phyloP scores from a whole-genome alignment of 2,888 invertebrate genomes.

The Heliothis peltigera region DNA sequence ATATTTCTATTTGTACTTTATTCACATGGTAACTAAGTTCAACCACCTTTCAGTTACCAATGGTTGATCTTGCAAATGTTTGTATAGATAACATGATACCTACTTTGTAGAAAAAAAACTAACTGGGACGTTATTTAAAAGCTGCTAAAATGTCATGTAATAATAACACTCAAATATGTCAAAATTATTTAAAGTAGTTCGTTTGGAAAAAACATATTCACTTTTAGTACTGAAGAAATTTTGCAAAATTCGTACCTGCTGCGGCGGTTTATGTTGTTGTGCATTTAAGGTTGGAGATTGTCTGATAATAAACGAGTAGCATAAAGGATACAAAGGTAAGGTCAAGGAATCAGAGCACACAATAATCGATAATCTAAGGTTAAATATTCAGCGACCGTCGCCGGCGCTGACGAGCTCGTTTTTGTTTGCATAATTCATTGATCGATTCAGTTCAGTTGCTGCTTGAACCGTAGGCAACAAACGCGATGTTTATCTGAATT shows the following conservation, averaged over 20 bases:
- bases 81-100: conserved; percentile 42
- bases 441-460: conserved; percentile 73
- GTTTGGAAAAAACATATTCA: conserved; percentile 24
- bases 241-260: conserved; percentile 31
- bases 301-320: conserved; percentile 30
- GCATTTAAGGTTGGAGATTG: conserved; percentile 33
- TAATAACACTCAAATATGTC: conserved; percentile 52
- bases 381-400: conserved; percentile 78
- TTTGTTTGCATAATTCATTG: conserved; percentile 85
- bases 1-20: conserved; percentile 37
- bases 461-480: conserved; percentile 64
- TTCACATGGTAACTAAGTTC: conserved; percentile 59
- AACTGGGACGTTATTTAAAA: conserved; percentile 32
- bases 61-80: conserved; percentile 29
- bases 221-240: conserved; percentile 32
- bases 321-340: conserved; percentile 59
- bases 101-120: conserved; percentile 49
- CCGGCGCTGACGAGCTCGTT: conserved; percentile 67
- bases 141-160: conserved; percentile 43
- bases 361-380: conserved; percentile 79
- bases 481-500: conserved; percentile 76
- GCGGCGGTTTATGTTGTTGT: conserved; percentile 18
- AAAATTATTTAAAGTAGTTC: conserved; percentile 54
- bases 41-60: conserved; percentile 55
- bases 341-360: conserved; percentile 71